phyloP scores from a whole-genome alignment of 1,140 invertebrate species.

The Campoletis sonorensis region DNA sequence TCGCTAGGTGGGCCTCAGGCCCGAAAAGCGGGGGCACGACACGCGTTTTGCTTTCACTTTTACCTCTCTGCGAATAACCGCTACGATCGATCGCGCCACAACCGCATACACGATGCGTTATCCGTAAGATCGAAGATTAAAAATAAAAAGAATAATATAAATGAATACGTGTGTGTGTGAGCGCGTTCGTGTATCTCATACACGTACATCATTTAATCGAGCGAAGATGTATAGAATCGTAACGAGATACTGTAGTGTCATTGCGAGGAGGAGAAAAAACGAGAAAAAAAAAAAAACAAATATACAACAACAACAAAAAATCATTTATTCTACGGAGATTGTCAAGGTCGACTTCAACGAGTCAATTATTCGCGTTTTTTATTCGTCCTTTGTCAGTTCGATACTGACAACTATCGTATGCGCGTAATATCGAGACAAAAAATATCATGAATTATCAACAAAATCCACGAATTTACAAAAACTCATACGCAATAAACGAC shows the following conservation, averaged over 20 bases:
- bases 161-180: neutral
- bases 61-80: slow-evolving; percentile 56
- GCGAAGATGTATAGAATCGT: neutral
- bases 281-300: neutral
- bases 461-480: neutral
- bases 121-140: slow-evolving; percentile 39
- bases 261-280: neutral
- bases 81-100: slow-evolving; percentile 22
- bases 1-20: slow-evolving; percentile 63
- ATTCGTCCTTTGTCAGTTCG: neutral
- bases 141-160: neutral
- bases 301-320: neutral
- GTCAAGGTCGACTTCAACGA: neutral
- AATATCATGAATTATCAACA: too few relatives aligned
- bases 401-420: too few relatives aligned
- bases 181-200: neutral
- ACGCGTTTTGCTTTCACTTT: slow-evolving; percentile 73
- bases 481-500: neutral
- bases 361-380: neutral
- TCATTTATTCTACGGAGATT: neutral
- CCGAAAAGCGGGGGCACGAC: slow-evolving; percentile 66
- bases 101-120: slow-evolving; percentile 41
- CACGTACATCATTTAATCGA: neutral
- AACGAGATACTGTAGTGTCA: neutral
- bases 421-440: neutral